Percentiles rank a stretch among this genome's conserved stretches.
phyloP scores from a whole-genome alignment of 2,888 invertebrate species.

The Bombylius discolor region DNA sequence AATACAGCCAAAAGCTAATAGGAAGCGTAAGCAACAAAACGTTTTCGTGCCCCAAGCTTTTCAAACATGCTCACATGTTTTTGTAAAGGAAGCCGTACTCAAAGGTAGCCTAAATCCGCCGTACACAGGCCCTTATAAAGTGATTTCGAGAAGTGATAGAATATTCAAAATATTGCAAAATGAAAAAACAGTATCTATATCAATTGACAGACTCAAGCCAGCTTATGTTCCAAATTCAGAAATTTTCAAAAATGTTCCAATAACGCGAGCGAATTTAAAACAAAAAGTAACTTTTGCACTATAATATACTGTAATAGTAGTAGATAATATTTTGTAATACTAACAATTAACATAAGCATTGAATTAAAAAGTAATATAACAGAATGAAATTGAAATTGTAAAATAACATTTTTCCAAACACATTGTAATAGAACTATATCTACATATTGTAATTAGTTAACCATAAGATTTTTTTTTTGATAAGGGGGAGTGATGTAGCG shows the following conservation, averaged over 20 bases:
- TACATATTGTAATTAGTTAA: no score
- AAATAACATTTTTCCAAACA: no score
- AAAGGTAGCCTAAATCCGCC: constrained; percentile 12
- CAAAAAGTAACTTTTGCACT: no score
- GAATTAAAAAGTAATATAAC: no score
- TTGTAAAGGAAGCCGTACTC: constrained; percentile 1
- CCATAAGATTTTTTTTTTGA: no score
- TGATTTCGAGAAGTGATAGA: constrained; percentile 10
- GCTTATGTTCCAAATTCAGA: background rate
- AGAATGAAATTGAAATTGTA: no score
- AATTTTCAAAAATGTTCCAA: background rate
- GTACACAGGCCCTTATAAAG: constrained; percentile 15
- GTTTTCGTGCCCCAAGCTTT: background rate
- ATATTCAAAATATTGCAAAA: constrained; percentile 12
- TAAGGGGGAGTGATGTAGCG: no score
- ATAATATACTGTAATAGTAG: no score
- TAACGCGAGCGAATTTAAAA: background rate
- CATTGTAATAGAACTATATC: no score
- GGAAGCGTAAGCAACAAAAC: constrained; percentile 1
- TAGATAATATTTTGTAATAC: no score
- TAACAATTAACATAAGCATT: no score
- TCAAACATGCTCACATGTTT: background rate
- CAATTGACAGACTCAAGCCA: constrained; percentile 17
- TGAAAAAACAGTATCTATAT: constrained; percentile 5
- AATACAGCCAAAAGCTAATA: background rate